Percentiles rank a stretch among this genome's conserved stretches.
Evolutionary conservation across 2,888 invertebrate genomes (phyloP).

Genomic region (Petrophora chlorosata): DNA sequence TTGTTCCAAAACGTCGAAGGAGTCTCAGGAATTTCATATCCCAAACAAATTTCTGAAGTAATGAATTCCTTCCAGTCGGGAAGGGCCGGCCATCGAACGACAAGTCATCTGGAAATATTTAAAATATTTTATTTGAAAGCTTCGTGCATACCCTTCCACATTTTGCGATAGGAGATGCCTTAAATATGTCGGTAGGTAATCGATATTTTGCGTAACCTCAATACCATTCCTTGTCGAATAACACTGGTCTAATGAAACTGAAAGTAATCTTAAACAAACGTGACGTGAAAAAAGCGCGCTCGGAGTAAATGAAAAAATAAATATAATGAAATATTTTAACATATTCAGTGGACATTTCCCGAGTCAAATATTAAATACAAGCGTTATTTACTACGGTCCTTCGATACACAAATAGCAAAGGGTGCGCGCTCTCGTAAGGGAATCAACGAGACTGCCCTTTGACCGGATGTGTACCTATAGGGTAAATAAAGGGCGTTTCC

Average conservation of each 20-base stretch:
- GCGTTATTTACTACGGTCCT: conserved; percentile 58
- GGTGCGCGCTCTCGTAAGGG: conserved; percentile 44
- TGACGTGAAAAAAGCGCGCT: neutral
- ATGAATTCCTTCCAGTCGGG: conserved; percentile 59
- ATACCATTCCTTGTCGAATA: conserved; percentile 3
- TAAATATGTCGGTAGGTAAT: conserved; percentile 14
- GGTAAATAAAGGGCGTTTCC: conserved; percentile 71
- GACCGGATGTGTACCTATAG: conserved; percentile 64
- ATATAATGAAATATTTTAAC: neutral
- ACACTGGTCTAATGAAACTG: neutral
- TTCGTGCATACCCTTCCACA: conserved; percentile 19
- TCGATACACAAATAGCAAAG: conserved; percentile 62
- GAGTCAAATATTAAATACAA: conserved; percentile 58
- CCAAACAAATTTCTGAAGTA: conserved; percentile 68
- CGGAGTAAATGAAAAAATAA: neutral
- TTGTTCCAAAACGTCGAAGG: conserved; percentile 52
- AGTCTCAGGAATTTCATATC: conserved; percentile 72
- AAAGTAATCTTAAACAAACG: too few species aligned
- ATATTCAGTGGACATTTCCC: conserved; percentile 29
- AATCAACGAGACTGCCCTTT: conserved; percentile 66
- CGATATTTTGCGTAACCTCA: conserved; percentile 7
- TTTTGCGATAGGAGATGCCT: conserved; percentile 11
- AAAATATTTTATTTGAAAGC: conserved; percentile 28
- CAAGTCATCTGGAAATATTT: conserved; percentile 33
- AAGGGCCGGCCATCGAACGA: conserved; percentile 40